Evolutionary conservation across 2,888 invertebrate species (phyloP), one percentile per base, ranked within the genome.

Genomic region (Choristoneura rosaceana): DNA sequence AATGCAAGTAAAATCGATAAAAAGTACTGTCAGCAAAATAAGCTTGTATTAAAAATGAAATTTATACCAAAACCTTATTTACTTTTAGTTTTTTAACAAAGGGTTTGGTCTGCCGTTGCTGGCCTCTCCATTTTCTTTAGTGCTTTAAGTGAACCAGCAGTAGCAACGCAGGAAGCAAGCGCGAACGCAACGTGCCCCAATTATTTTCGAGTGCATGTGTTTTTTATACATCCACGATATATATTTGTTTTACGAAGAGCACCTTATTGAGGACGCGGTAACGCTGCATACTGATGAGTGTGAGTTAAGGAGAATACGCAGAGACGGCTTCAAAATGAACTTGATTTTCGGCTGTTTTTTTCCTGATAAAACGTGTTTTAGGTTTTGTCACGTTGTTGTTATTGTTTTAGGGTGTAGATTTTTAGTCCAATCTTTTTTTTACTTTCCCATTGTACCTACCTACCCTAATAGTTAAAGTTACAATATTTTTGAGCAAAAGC

Each of bases 241-340:
- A 60, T 74, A 75, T 75, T 75, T 76, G 75, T 74, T 75, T 73
- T 62, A 55, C 67, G 73, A 74, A 60, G 50, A 67, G 62, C 69
- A 62, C 64, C 59, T 60, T 74, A 74, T 74, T 74, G 73, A 47
- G 73, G 73, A 71, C 73, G 73, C 69, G 64, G 69, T 71, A 69
- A 62, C 38, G 41, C 45, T 17, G 76, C 73, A 76, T 76, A 76
- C 62, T 68, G 74, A 76, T 75, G 71, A 76, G 73, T 52, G 25
- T 47, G 47, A 14, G 68, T 75, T 75, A 75, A 75, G 74, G 65
- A 12, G 61, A 62, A 38, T 38, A 38, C 65, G 71, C 15, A 3
- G 52, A 52, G 25, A 55, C 55, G 25, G 25, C 55, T 55, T 4
- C 25, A 12, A 25, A 25, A 52, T 15, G 0, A 15, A 50, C 7